Evolutionary conservation across 2,797 vertebrate genomes (phyloP).

Genomic region (Sebastes wilsoni): DNA sequence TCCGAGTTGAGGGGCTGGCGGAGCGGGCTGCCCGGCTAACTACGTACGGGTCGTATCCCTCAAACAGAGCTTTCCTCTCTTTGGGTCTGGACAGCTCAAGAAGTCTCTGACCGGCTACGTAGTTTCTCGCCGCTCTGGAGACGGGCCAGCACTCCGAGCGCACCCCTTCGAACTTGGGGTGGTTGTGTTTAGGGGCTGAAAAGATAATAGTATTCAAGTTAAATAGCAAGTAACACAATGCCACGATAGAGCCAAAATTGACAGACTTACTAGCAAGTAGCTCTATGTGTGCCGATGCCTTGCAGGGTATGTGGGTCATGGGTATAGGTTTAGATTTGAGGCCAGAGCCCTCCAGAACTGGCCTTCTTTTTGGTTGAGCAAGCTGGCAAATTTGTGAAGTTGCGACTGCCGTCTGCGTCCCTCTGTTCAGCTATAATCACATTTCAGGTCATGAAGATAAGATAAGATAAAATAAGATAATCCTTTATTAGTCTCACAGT

Average conservation of each 20-base stretch:
- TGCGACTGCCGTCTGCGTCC: slow-evolving; percentile 43
- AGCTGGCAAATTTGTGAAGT: slow-evolving; percentile 70
- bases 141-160: slow-evolving; percentile 63
- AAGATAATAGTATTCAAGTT: background rate
- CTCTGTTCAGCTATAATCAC: slow-evolving; percentile 60
- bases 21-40: slow-evolving; percentile 62
- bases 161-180: slow-evolving; percentile 56
- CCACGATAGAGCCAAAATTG: background rate
- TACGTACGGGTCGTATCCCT: slow-evolving; percentile 69
- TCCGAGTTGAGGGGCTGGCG: slow-evolving; percentile 66
- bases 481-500: too few species aligned
- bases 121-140: slow-evolving; percentile 47
- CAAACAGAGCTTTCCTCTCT: slow-evolving; percentile 61
- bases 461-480: too few species aligned
- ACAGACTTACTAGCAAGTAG: slow-evolving; percentile 75
- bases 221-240: background rate
- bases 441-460: background rate
- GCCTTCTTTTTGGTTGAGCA: slow-evolving; percentile 62
- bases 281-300: slow-evolving; percentile 66
- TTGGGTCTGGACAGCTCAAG: slow-evolving; percentile 71
- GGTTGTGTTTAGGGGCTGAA: slow-evolving; percentile 75
- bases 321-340: slow-evolving; percentile 3
- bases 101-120: slow-evolving; percentile 64
- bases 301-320: background rate
- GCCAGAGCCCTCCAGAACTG: background rate